These are phyloP conservation scores for Neelides sp. DNA, from an alignment of 1,140 invertebrate genomes.

Conservation along the genomic window DNA sequence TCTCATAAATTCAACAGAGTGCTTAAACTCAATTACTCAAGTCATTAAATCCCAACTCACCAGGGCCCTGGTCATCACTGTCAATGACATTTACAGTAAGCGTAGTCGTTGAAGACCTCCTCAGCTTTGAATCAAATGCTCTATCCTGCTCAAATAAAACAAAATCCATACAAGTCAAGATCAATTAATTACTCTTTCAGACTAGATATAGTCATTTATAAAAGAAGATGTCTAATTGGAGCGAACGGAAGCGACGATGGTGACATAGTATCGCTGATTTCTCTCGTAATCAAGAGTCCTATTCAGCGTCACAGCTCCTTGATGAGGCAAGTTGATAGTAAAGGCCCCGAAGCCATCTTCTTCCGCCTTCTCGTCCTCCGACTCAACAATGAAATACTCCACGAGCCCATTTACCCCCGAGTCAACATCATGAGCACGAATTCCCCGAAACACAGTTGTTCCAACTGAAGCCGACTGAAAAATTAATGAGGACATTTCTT, in stretches of 20 bases:
- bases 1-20: conserved; percentile 19
- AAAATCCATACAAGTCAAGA: background rate
- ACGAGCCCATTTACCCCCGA: conserved; percentile 72
- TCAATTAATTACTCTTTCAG: no score
- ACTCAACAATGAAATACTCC: conserved; percentile 57
- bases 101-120: conserved; percentile 65
- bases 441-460: conserved; percentile 68
- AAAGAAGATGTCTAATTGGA: background rate
- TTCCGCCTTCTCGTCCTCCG: conserved; percentile 43
- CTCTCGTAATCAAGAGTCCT: conserved; percentile 76
- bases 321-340: conserved; percentile 72
- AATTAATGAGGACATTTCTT: no score
- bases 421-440: conserved; percentile 70
- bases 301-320: conserved; percentile 78
- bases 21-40: no score
- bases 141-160: conserved; percentile 51
- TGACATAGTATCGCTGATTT: conserved; percentile 75
- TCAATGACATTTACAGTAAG: conserved; percentile 72
- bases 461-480: conserved; percentile 68
- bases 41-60: no score
- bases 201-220: background rate
- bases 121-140: conserved; percentile 54
- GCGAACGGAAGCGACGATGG: conserved; percentile 70
- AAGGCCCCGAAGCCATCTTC: conserved; percentile 70
- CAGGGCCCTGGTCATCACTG: conserved; percentile 76